A percentile compares a stretch with the other conserved stretches of the same genome.
phyloP scores from a whole-genome alignment of 2,797 vertebrate genomes.

The Sitta carolinensis region DNA sequence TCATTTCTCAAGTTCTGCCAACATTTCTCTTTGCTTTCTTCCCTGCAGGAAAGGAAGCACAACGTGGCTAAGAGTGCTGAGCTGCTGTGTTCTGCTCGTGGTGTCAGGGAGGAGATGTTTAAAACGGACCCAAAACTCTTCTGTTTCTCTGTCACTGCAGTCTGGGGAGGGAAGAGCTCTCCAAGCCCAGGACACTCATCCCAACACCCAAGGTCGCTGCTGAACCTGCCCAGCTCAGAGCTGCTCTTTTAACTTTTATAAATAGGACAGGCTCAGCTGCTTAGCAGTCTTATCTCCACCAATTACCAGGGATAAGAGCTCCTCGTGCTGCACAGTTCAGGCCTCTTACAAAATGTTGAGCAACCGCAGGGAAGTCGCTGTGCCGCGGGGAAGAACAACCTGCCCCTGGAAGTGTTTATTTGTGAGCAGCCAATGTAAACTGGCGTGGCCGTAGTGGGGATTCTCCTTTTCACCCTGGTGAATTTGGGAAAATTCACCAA shows the following conservation, averaged over 20 bases:
- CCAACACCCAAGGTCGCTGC: conserved; percentile 12
- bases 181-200: neutral
- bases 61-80: neutral
- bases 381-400: neutral
- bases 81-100: accelerated
- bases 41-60: neutral
- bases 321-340: neutral
- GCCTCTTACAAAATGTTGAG: neutral
- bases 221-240: neutral
- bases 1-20: neutral
- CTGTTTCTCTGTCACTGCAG: neutral
- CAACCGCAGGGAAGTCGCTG: neutral
- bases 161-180: neutral
- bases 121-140: neutral
- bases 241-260: conserved; percentile 38
- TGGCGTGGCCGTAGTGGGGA: neutral
- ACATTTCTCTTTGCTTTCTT: neutral
- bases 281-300: conserved; percentile 25
- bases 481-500: neutral
- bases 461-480: neutral
- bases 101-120: neutral
- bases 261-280: conserved; percentile 59
- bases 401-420: neutral
- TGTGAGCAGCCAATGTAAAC: neutral
- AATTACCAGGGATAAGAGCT: conserved; percentile 45